Evolutionary conservation across 2,797 vertebrate species (phyloP).

Genomic region (Rhinella marina): DNA sequence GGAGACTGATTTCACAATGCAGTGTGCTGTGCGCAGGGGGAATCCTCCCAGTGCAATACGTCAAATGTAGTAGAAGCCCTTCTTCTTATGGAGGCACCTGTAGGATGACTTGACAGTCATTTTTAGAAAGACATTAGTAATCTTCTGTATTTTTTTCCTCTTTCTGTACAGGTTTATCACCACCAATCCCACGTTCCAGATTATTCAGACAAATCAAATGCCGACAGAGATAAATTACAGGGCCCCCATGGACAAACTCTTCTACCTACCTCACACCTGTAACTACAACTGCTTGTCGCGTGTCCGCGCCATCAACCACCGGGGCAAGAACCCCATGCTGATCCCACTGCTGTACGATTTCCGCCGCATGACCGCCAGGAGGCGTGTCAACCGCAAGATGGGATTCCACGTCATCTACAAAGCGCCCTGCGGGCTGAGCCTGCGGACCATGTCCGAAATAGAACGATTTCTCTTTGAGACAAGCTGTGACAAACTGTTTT

Average conservation of each 20-base stretch:
- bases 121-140: not conserved
- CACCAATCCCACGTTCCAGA: constrained; percentile 64
- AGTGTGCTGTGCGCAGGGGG: no score
- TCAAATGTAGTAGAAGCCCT: no score
- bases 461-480: constrained; percentile 94
- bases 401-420: constrained; percentile 98
- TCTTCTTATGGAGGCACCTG: no score
- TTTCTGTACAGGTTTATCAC: constrained; percentile 26
- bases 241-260: constrained; percentile 90
- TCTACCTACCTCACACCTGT: constrained; percentile 90
- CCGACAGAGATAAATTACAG: constrained; percentile 87
- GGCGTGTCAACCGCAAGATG: constrained; percentile 95
- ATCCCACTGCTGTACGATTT: constrained; percentile 93
- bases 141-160: not conserved
- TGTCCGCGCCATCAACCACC: constrained; percentile 79
- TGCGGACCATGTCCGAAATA: constrained; percentile 93
- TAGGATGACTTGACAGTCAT: not conserved
- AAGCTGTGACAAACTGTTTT: constrained; percentile 89
- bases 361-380: constrained; percentile 91
- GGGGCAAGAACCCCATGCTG: constrained; percentile 90
- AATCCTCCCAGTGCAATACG: no score
- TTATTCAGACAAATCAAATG: constrained; percentile 74
- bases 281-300: constrained; percentile 86
- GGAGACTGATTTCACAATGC: no score
- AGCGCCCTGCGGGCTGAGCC: constrained; percentile 92